These are phyloP conservation scores for Atethmia centrago DNA, from an alignment of 2,888 invertebrate genomes.

Conservation along the genomic window DNA sequence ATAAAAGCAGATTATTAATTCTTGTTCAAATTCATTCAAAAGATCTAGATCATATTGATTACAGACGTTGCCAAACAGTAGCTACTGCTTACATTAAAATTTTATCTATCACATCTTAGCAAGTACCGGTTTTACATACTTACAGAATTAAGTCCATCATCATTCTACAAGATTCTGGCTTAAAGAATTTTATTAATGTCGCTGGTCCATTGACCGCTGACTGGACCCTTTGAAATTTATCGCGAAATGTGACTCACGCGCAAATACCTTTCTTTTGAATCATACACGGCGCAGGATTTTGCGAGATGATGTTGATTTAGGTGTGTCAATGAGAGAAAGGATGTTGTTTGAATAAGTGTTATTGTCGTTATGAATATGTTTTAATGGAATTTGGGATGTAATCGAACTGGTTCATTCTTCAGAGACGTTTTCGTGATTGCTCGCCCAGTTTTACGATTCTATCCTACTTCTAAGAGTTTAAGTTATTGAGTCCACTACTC, in stretches of 20 bases:
- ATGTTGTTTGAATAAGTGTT: slow-evolving; percentile 13
- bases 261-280: slow-evolving; percentile 83
- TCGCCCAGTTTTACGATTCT: background rate
- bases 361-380: background rate
- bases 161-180: slow-evolving; percentile 38
- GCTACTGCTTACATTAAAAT: slow-evolving; percentile 18
- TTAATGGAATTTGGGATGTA: slow-evolving; percentile 14
- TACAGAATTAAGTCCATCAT: slow-evolving; percentile 33
- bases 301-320: slow-evolving; percentile 45
- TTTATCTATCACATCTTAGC: slow-evolving; percentile 18
- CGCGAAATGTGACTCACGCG: slow-evolving; percentile 80
- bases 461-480: background rate
- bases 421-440: background rate
- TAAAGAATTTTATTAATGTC: slow-evolving; percentile 62
- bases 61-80: slow-evolving; percentile 37
- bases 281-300: slow-evolving; percentile 64
- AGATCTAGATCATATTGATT: slow-evolving; percentile 3
- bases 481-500: background rate
- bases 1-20: slow-evolving; percentile 19
- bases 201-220: slow-evolving; percentile 71
- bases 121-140: slow-evolving; percentile 30
- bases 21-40: slow-evolving; percentile 35
- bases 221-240: slow-evolving; percentile 73
- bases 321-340: slow-evolving; percentile 44
- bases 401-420: background rate